Conservation (phyloP, 2,797 vertebrate species). For the Liasis olivaceus region DNA sequence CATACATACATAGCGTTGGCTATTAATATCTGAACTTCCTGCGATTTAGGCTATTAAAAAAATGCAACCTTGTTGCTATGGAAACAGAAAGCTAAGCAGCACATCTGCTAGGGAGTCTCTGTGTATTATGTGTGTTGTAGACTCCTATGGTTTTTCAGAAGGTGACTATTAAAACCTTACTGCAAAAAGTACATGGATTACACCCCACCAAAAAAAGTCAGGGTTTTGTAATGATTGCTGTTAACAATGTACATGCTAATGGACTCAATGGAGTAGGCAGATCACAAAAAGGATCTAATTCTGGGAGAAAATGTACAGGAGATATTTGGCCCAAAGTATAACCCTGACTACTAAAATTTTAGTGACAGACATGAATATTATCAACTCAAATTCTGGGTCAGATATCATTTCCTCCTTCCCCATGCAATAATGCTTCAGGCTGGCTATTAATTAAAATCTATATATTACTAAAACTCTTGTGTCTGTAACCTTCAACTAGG, state of each 20-base stretch:
- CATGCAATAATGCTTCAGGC: neutral
- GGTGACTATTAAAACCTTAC: slow-evolving; percentile 14
- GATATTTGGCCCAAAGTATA: neutral
- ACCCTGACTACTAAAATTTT: neutral
- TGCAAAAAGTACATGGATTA: neutral
- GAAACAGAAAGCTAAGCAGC: slow-evolving; percentile 73
- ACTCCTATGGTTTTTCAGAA: neutral
- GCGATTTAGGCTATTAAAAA: slow-evolving; percentile 71
- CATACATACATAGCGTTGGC: slow-evolving; percentile 52
- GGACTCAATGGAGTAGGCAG: neutral
- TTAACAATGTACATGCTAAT: neutral
- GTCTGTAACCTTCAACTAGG: too few species aligned
- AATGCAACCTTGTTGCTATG: slow-evolving; percentile 72
- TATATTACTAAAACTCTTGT: too few species aligned
- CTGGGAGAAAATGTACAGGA: neutral
- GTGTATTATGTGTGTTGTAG: slow-evolving; percentile 31
- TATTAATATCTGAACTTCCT: slow-evolving; percentile 68
- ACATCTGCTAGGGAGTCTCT: slow-evolving; percentile 64
- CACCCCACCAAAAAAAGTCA: neutral
- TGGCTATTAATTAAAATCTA: neutral
- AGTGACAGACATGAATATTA: neutral
- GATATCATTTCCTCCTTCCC: neutral
- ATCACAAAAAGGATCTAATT: neutral
- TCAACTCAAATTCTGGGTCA: neutral
- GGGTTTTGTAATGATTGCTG: neutral